A percentile compares a stretch with the other conserved stretches of the same genome.
These are phyloP conservation scores for Xestoiulus laeticollis DNA, from an alignment of 2,888 invertebrate species.

Conservation along the genomic window DNA sequence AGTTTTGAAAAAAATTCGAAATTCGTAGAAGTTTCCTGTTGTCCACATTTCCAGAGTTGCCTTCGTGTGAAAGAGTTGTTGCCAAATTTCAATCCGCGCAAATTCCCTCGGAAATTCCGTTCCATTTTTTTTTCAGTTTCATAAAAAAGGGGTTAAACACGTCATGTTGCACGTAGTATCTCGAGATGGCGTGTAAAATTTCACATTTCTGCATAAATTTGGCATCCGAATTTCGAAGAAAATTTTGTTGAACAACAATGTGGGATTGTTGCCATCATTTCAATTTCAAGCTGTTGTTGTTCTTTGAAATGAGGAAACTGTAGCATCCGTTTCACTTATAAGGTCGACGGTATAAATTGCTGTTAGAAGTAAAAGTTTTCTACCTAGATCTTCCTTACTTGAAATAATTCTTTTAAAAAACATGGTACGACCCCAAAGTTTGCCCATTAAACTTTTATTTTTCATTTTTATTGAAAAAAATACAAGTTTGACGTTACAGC, in stretches of 20 bases:
- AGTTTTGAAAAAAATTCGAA: neutral
- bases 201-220: neutral
- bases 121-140: neutral
- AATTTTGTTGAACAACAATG: neutral
- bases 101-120: slow-evolving; percentile 32
- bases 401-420: too few relatives aligned
- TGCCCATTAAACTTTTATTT: too few relatives aligned
- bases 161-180: neutral
- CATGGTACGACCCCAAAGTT: too few relatives aligned
- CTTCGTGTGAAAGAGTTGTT: neutral
- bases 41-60: neutral
- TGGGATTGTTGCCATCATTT: slow-evolving; percentile 20
- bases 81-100: neutral
- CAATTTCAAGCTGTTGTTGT: neutral
- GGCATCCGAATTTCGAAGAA: neutral
- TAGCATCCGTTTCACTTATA: neutral
- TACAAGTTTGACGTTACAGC: too few relatives aligned
- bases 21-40: neutral
- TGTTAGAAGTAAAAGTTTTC: too few relatives aligned
- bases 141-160: slow-evolving; percentile 20
- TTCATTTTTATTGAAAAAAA: too few relatives aligned
- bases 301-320: slow-evolving; percentile 22
- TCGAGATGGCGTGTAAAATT: too few relatives aligned
- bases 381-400: too few relatives aligned
- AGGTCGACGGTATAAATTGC: neutral